phyloP scores from a whole-genome alignment of 2,797 vertebrate genomes.

The Craterocephalus amniculus region DNA sequence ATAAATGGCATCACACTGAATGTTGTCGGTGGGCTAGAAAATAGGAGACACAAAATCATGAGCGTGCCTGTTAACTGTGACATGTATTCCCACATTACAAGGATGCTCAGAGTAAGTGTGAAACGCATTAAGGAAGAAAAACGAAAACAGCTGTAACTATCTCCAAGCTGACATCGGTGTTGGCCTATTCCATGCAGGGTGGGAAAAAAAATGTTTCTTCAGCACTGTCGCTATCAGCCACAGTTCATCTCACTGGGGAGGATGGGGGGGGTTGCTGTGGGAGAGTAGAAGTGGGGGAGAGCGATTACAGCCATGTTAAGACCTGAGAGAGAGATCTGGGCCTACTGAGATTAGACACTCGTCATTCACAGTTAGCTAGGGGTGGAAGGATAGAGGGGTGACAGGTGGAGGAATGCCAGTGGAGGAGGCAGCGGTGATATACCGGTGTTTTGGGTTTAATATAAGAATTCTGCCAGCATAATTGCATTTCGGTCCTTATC shows the following conservation, averaged over 20 bases:
- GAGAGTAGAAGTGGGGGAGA: not conserved
- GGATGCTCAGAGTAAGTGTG: constrained; percentile 55
- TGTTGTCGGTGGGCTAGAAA: constrained; percentile 34
- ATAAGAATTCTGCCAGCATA: constrained; percentile 80
- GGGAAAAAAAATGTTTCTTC: constrained; percentile 45
- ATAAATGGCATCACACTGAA: constrained; percentile 21
- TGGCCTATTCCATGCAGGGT: constrained; percentile 60
- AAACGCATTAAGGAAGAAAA: constrained; percentile 65
- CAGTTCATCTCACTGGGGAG: constrained; percentile 65
- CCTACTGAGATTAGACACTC: constrained; percentile 78
- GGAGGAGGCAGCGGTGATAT: constrained; percentile 52
- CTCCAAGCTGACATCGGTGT: constrained; percentile 65
- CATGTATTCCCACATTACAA: constrained; percentile 61
- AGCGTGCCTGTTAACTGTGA: constrained; percentile 53
- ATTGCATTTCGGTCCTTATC: constrained; percentile 82
- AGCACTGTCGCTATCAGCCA: constrained; percentile 59
- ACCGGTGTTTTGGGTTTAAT: constrained; percentile 76
- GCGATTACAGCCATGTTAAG: constrained; percentile 80
- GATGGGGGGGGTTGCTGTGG: constrained; percentile 15
- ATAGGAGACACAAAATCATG: constrained; percentile 43
- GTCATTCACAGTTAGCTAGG: constrained; percentile 72
- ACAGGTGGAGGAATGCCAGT: constrained; percentile 41
- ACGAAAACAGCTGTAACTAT: constrained; percentile 72
- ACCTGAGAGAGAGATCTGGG: constrained; percentile 77
- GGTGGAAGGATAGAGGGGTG: constrained; percentile 48